Conservation (phyloP, 2,113 vertebrate species). For the Ciconia maguari region DNA sequence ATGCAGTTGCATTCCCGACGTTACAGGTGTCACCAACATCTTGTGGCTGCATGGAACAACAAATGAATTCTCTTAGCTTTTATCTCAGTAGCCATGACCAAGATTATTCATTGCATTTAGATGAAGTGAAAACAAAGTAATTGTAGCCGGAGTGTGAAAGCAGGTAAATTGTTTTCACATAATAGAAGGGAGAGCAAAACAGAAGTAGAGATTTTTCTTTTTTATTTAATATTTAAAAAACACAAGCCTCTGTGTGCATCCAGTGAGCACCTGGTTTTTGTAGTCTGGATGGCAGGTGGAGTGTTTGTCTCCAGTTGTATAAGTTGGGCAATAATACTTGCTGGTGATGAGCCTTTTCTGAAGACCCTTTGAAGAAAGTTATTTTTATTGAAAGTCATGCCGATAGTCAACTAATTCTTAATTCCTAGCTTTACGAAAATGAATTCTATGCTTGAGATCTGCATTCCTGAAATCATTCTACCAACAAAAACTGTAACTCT, state of each 20-base stretch:
- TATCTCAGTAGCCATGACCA: neutral
- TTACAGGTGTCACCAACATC: neutral
- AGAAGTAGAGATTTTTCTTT: neutral
- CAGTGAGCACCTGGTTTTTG: neutral
- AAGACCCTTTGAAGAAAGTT: neutral
- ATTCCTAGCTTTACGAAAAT: neutral
- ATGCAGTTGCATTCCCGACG: neutral
- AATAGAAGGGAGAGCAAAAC: neutral
- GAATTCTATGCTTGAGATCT: neutral
- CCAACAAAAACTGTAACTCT: neutral
- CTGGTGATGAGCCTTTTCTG: neutral
- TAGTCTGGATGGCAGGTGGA: neutral
- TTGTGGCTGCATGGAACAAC: neutral
- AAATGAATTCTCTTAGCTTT: neutral
- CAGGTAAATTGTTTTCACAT: neutral
- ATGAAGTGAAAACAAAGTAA: neutral
- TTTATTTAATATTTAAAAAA: neutral
- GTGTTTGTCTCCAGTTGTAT: neutral
- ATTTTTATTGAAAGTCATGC: neutral
- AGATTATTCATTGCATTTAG: neutral
- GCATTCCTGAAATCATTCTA: neutral
- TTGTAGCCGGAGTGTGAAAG: neutral
- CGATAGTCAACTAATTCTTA: neutral
- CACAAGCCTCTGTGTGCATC: neutral
- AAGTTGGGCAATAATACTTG: neutral